Conservation (phyloP, 2,888 invertebrate genomes). For the Ceriagrion tenellum region DNA sequence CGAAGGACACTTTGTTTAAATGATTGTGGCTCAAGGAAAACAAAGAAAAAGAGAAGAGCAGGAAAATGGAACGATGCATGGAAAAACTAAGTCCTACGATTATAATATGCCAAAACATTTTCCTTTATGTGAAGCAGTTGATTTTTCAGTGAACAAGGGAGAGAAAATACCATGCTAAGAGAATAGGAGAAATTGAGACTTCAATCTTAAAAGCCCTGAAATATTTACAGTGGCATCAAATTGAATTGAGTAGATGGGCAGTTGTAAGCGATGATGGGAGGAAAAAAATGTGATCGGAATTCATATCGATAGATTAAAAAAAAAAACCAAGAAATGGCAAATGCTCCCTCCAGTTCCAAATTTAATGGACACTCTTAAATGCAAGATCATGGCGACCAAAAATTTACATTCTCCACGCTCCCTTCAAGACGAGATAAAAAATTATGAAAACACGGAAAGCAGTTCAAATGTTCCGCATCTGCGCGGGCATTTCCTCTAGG, state of each 20-base stretch:
- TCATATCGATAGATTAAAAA: constrained; percentile 7
- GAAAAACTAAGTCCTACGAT: too few species aligned
- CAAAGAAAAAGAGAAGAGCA: too few species aligned
- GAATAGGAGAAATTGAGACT: neutral
- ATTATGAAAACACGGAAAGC: neutral
- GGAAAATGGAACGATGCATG: too few species aligned
- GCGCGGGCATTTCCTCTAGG: neutral
- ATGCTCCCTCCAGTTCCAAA: neutral
- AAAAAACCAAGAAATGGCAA: neutral
- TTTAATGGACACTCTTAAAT: neutral
- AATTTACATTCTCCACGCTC: neutral
- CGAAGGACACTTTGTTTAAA: too few species aligned
- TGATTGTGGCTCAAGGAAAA: too few species aligned
- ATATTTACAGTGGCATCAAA: neutral
- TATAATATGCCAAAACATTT: too few species aligned
- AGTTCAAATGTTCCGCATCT: neutral
- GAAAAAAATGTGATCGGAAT: neutral
- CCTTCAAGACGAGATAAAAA: neutral
- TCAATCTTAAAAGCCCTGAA: neutral
- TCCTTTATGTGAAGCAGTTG: too few species aligned
- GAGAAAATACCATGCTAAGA: too few species aligned
- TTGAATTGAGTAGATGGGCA: neutral
- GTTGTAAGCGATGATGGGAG: neutral
- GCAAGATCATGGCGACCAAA: neutral
- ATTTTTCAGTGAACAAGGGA: too few species aligned